phyloP scores from a whole-genome alignment of 1,140 invertebrate genomes.

The Sycophaga agraensis region DNA sequence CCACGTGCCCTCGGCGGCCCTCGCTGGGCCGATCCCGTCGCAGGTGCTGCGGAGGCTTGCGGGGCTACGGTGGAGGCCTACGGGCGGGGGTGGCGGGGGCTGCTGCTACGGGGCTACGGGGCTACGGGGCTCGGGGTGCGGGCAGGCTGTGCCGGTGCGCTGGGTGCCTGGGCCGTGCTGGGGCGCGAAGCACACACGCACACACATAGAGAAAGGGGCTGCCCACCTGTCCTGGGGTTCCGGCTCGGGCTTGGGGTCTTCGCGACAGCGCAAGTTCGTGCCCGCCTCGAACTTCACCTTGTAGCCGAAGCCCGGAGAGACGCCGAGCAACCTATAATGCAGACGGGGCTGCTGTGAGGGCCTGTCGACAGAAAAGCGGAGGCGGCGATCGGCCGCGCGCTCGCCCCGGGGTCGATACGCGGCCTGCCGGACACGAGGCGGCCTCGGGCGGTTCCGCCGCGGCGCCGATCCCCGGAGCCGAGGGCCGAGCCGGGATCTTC shows the following conservation, averaged over 20 bases:
- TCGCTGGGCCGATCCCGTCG: no score
- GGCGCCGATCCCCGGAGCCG: no score
- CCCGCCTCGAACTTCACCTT: conserved; percentile 54
- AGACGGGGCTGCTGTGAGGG: neutral
- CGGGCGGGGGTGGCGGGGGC: neutral
- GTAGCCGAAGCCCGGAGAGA: conserved; percentile 53
- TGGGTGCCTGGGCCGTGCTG: neutral
- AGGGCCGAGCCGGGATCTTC: no score
- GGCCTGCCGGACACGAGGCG: no score
- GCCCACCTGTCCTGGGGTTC: conserved; percentile 51
- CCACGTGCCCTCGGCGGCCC: no score
- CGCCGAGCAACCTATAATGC: conserved; percentile 50
- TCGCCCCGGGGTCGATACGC: no score
- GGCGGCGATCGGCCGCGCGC: no score
- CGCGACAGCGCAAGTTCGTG: conserved; percentile 56
- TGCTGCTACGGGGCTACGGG: conserved; percentile 14
- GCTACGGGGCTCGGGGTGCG: neutral
- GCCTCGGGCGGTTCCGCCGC: no score
- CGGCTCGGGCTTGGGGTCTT: conserved; percentile 45
- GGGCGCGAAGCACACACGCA: neutral
- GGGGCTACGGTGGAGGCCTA: neutral
- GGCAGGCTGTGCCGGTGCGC: neutral
- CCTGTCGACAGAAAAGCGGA: no score
- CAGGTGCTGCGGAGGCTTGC: no score
- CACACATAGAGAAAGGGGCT: neutral